Evolutionary conservation across 35 echinoderm and acorn worm genomes (phyloP).

Genomic region (Heliocidaris erythrogramma): DNA sequence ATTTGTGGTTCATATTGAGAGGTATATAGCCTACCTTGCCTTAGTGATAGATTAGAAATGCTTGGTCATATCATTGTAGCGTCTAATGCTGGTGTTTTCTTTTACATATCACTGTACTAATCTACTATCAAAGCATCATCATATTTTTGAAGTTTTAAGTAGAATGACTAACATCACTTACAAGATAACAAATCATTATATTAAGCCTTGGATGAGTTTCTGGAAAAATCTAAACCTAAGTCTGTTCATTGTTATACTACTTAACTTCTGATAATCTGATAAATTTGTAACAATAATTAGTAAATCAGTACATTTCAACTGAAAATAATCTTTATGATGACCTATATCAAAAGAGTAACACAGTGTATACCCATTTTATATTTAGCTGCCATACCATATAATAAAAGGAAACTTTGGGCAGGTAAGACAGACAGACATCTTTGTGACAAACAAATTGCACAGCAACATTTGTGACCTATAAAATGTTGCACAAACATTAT

Average conservation of each 20-base stretch:
- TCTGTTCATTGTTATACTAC: too few relatives aligned
- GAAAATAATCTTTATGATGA: background rate
- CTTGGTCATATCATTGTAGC: too few relatives aligned
- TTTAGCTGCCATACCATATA: conserved; percentile 39
- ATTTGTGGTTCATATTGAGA: too few relatives aligned
- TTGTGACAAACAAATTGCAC: background rate
- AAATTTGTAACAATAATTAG: background rate
- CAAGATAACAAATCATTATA: background rate
- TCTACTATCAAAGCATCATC: too few relatives aligned
- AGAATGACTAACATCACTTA: background rate
- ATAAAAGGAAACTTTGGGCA: conserved; percentile 36
- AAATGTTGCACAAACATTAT: background rate
- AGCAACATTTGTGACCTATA: background rate
- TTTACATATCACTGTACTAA: too few relatives aligned
- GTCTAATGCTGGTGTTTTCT: too few relatives aligned
- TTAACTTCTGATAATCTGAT: too few relatives aligned
- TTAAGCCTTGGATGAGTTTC: background rate
- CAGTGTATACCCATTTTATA: conserved; percentile 13
- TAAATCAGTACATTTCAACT: background rate
- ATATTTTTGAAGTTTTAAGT: too few relatives aligned
- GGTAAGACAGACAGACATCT: background rate
- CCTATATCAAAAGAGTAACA: background rate
- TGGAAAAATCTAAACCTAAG: too few relatives aligned
- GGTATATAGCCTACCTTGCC: too few relatives aligned
- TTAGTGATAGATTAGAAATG: too few relatives aligned